Percentiles rank a stretch among this genome's conserved stretches.
These are phyloP conservation scores for Progne subis DNA, from an alignment of 2,113 vertebrate genomes.

Conservation along the genomic window DNA sequence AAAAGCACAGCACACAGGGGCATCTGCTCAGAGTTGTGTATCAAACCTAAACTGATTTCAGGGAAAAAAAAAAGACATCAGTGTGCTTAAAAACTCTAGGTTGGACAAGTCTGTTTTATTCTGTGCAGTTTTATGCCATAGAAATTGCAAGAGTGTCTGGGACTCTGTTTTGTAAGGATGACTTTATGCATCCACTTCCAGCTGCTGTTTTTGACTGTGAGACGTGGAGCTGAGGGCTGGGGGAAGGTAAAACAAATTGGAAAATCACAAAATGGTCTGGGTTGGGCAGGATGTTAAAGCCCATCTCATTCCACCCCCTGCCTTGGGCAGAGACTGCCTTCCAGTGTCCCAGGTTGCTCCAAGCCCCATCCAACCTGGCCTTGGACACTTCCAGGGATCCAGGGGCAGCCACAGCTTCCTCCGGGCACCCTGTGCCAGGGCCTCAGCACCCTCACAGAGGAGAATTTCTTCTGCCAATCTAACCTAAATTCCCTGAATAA, in stretches of 20 bases:
- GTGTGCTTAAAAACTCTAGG: not conserved
- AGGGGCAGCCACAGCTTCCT: not conserved
- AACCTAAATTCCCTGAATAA: not conserved
- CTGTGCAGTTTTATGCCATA: not conserved
- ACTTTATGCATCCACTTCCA: not conserved
- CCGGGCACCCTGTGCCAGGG: not conserved
- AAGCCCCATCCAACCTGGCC: rapidly evolving
- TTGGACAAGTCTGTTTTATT: rapidly evolving
- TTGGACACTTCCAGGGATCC: not conserved
- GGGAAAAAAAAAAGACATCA: not conserved
- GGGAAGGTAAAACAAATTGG: not conserved
- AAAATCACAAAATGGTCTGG: not conserved
- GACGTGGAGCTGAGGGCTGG: rapidly evolving
- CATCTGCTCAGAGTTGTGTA: not conserved
- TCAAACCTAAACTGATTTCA: not conserved
- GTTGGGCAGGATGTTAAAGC: not conserved
- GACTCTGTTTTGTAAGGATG: not conserved
- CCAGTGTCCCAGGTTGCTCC: rapidly evolving
- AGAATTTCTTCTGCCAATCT: not conserved
- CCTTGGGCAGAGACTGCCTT: not conserved
- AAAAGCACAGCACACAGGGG: not conserved
- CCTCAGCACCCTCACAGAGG: rapidly evolving
- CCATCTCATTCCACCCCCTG: rapidly evolving
- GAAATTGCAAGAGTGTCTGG: not conserved
- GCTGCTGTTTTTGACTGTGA: not conserved